These are phyloP conservation scores for Gymnoscopelus braueri DNA, from an alignment of 2,797 vertebrate genomes.

Conservation along the genomic window DNA sequence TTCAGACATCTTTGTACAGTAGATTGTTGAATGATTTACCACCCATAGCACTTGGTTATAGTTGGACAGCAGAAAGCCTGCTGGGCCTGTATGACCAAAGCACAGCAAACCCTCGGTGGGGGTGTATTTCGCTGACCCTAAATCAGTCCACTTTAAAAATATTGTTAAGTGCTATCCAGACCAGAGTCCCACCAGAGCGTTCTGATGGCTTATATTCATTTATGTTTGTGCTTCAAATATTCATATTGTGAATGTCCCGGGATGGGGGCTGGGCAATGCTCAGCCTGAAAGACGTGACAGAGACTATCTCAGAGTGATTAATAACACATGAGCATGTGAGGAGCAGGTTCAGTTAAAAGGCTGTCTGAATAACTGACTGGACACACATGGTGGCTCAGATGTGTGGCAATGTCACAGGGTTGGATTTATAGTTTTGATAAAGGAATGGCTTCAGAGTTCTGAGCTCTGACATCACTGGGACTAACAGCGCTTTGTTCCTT, in stretches of 20 bases:
- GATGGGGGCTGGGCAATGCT: slow-evolving; percentile 44
- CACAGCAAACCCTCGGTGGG: background rate
- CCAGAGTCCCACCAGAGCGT: slow-evolving; percentile 49
- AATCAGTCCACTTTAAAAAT: background rate
- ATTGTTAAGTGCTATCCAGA: slow-evolving; percentile 47
- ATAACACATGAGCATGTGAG: slow-evolving; percentile 70
- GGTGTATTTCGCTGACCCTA: background rate
- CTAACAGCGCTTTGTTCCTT: slow-evolving; percentile 58
- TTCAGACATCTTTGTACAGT: background rate
- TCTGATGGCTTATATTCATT: slow-evolving; percentile 57
- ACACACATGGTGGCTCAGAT: slow-evolving; percentile 42
- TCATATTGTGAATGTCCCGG: slow-evolving; percentile 53
- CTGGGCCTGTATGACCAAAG: slow-evolving; percentile 4
- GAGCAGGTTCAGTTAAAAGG: slow-evolving; percentile 60
- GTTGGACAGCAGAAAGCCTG: background rate
- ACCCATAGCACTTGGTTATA: background rate
- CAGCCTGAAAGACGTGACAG: slow-evolving; percentile 53
- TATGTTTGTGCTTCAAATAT: slow-evolving; percentile 68
- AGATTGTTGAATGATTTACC: slow-evolving; percentile 6
- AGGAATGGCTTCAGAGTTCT: slow-evolving; percentile 60
- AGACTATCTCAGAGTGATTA: slow-evolving; percentile 71
- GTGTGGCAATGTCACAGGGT: slow-evolving; percentile 14
- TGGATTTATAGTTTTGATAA: slow-evolving; percentile 73
- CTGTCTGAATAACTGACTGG: slow-evolving; percentile 37
- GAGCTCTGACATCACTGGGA: slow-evolving; percentile 60